Evolutionary conservation across 2,888 invertebrate species (phyloP), one percentile per base, ranked within the genome.

Genomic region (Ryuthela nishihirai): DNA sequence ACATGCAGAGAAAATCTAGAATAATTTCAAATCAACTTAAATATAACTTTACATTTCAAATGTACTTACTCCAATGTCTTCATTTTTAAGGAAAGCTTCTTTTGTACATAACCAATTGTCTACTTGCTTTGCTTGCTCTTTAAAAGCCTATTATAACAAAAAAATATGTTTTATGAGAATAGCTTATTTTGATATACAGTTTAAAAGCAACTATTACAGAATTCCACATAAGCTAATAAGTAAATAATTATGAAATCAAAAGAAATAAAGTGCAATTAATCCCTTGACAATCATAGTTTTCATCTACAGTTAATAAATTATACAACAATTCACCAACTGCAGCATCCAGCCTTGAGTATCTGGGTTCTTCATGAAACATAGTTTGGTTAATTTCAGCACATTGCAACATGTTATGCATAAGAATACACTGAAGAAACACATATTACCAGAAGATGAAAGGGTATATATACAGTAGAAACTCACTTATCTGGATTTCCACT

Each of bases 61-160:
- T 12, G 12, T 9, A 41, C 58, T 48, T 59, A 59, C 87, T 1
- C 97, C 97, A 4, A 94, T 80, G 73, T 97, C 97, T 65, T 95
- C 92, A 70, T 95, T 94, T 73, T 93, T 90, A 10, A 98, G 81
- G 78, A 94, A 92, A 0, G 95, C 95, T 74, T 98, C 97, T 74
- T 97, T 95, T 32, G 86, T 85, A 1, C 91, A 87, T 38, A 98
- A 79, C 93, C 97, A 97, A 69, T 85, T 84, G 68, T 97, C 93
- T 0, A 89, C 85, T 75, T 90, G 88, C 67, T 90, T 85, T 5
- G 87, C 87, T 72, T 89, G 89, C 69, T 91, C 88, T 72, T 87
- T 85, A 73, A 92, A 85, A 44, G 85, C 77, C 70, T 74, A 72
- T 32, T 75, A 67, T 48, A 75, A 72, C 55, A 72, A 70, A 43